Evolutionary conservation across 2,888 invertebrate species (phyloP).

Genomic region (Leptopterna dolabrata): DNA sequence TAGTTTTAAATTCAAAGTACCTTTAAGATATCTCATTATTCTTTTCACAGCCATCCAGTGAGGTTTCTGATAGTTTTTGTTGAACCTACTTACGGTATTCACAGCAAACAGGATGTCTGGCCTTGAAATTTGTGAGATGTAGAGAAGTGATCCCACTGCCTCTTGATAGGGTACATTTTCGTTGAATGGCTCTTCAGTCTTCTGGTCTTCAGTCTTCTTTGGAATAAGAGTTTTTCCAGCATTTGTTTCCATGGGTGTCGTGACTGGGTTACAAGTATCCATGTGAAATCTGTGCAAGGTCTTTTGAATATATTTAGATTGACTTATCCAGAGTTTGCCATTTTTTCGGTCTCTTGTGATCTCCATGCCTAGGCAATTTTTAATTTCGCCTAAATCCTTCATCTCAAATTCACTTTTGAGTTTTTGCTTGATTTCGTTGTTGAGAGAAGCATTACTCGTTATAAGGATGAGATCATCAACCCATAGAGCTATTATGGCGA

Average conservation of each 20-base stretch:
- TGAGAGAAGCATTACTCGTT: background rate
- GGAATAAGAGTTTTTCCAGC: too few species aligned
- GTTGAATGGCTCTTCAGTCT: background rate
- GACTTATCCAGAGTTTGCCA: constrained; percentile 20
- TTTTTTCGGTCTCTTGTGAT: background rate
- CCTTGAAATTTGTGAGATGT: constrained; percentile 18
- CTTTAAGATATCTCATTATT: constrained; percentile 23
- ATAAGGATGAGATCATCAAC: constrained; percentile 20
- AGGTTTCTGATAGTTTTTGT: background rate
- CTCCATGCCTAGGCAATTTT: constrained; percentile 23
- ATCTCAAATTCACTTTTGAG: too few species aligned
- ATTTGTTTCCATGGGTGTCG: constrained; percentile 32
- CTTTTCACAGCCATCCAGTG: constrained; percentile 37
- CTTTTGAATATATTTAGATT: background rate
- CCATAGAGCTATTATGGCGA: background rate
- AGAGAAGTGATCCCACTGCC: constrained; percentile 41
- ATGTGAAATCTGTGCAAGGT: constrained; percentile 13
- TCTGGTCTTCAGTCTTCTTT: background rate
- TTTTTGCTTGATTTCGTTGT: background rate
- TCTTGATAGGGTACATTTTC: too few species aligned
- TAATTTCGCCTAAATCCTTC: too few species aligned
- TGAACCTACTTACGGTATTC: constrained; percentile 22
- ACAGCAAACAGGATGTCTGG: constrained; percentile 37
- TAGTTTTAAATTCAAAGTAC: too few species aligned
- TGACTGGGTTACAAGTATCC: background rate